A percentile compares a stretch with the other conserved stretches of the same genome.
Evolutionary conservation across 1,140 invertebrate genomes (phyloP).

Genomic region (Drosophila kohkoa): DNA sequence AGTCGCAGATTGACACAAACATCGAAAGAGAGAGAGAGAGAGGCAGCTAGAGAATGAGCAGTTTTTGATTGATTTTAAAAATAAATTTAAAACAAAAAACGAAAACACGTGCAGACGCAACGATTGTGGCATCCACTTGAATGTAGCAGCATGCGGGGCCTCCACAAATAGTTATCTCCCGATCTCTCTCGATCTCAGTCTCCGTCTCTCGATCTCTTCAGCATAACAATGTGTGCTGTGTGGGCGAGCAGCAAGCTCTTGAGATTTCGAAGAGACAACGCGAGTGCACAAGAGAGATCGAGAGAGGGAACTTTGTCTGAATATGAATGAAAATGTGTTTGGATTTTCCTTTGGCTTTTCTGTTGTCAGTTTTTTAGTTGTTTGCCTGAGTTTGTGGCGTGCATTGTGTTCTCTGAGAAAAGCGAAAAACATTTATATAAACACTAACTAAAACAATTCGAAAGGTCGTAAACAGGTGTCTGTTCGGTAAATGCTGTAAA

Average conservation of each 20-base stretch:
- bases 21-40: constrained; percentile 4
- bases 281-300: neutral
- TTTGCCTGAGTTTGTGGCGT: constrained; percentile 68
- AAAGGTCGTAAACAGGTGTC: constrained; percentile 68
- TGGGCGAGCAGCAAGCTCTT: constrained; percentile 38
- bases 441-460: constrained; percentile 22
- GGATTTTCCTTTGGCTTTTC: constrained; percentile 28
- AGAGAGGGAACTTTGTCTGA: constrained; percentile 7
- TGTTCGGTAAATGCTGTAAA: constrained; percentile 60
- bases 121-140: constrained; percentile 28
- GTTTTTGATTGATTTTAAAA: constrained; percentile 79
- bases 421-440: constrained; percentile 40
- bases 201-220: constrained; percentile 16
- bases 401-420: constrained; percentile 60
- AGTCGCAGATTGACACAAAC: neutral
- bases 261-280: constrained; percentile 32
- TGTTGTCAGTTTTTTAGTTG: constrained; percentile 57
- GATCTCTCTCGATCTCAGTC: constrained; percentile 27
- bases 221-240: constrained; percentile 24
- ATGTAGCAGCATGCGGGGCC: constrained; percentile 20
- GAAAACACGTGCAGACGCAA: constrained; percentile 63
- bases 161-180: constrained; percentile 21
- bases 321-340: constrained; percentile 50
- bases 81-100: constrained; percentile 52
- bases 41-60: constrained; percentile 12